phyloP scores from a whole-genome alignment of 2,113 vertebrate genomes.

The Sapajus apella region DNA sequence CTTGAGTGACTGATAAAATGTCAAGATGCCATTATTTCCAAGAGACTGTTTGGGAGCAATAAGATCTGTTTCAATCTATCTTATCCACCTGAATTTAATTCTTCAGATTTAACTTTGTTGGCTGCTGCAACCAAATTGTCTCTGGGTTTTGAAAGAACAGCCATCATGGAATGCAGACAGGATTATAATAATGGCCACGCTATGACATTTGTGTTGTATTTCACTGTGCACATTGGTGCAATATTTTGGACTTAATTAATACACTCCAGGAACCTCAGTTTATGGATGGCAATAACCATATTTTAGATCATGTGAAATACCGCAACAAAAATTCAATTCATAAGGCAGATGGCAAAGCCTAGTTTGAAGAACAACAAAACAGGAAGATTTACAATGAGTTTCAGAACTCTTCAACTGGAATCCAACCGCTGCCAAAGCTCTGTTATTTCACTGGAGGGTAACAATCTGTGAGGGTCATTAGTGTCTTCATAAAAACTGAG shows the following conservation, averaged over 20 bases:
- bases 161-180: conserved; percentile 71
- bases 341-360: conserved; percentile 82
- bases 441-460: conserved; percentile 78
- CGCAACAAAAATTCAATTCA: conserved; percentile 81
- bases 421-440: conserved; percentile 76
- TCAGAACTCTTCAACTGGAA: conserved; percentile 78
- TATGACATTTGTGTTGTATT: conserved; percentile 73
- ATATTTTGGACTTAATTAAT: conserved; percentile 89
- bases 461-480: conserved; percentile 77
- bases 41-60: conserved; percentile 87
- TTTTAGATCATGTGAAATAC: conserved; percentile 85
- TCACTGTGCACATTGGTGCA: conserved; percentile 76
- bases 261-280: conserved; percentile 82
- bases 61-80: conserved; percentile 89
- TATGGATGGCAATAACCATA: conserved; percentile 84
- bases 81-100: conserved; percentile 85
- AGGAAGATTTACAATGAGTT: conserved; percentile 82
- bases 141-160: conserved; percentile 53
- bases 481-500: conserved; percentile 74
- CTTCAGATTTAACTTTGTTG: conserved; percentile 82
- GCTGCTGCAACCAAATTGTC: conserved; percentile 71
- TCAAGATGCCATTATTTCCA: conserved; percentile 91
- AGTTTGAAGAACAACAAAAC: conserved; percentile 81
- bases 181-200: conserved; percentile 60
- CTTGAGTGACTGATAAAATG: conserved; percentile 92